A percentile compares a stretch with the other conserved stretches of the same genome.
Evolutionary conservation across 2,888 invertebrate species (phyloP).

Genomic region (Selenia dentaria): DNA sequence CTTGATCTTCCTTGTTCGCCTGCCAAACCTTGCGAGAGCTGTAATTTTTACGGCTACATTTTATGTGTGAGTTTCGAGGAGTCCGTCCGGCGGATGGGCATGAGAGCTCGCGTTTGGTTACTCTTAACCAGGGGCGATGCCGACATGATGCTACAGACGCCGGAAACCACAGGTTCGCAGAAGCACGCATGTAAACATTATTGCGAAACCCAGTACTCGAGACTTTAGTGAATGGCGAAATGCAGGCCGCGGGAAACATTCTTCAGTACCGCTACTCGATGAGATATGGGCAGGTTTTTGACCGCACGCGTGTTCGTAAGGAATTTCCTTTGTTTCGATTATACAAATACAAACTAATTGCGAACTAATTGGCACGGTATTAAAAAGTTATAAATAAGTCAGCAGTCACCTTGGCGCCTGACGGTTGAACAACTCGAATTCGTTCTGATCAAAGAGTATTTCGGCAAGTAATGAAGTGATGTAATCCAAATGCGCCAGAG

Average conservation of each 20-base stretch:
- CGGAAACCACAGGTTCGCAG: conserved; percentile 70
- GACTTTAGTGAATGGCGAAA: conserved; percentile 50
- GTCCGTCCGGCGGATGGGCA: conserved; percentile 43
- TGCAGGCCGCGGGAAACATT: conserved; percentile 48
- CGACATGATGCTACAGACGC: conserved; percentile 37
- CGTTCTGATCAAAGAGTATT: conserved; percentile 24
- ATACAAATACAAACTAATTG: conserved; percentile 31
- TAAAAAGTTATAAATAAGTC: conserved; percentile 19
- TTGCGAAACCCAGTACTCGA: conserved; percentile 47
- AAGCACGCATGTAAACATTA: conserved; percentile 65
- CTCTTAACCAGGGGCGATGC: conserved; percentile 1
- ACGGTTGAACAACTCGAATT: conserved; percentile 17
- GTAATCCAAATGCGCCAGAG: conserved; percentile 30
- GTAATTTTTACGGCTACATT: conserved; percentile 40
- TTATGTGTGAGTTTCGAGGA: conserved; percentile 37
- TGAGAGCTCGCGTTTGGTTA: conserved; percentile 25
- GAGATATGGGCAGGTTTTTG: conserved; percentile 56
- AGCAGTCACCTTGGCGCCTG: conserved; percentile 21
- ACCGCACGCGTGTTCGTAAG: conserved; percentile 42
- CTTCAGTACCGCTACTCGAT: conserved; percentile 55
- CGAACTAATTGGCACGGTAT: conserved; percentile 13
- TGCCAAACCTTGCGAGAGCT: conserved; percentile 34
- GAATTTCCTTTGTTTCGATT: conserved; percentile 52
- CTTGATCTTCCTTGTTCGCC: conserved; percentile 29
- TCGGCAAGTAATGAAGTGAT: conserved; percentile 26